Percentiles rank a stretch among this genome's conserved stretches.
Conservation (phyloP, 2,113 vertebrate species). For the Megalops atlanticus region DNA sequence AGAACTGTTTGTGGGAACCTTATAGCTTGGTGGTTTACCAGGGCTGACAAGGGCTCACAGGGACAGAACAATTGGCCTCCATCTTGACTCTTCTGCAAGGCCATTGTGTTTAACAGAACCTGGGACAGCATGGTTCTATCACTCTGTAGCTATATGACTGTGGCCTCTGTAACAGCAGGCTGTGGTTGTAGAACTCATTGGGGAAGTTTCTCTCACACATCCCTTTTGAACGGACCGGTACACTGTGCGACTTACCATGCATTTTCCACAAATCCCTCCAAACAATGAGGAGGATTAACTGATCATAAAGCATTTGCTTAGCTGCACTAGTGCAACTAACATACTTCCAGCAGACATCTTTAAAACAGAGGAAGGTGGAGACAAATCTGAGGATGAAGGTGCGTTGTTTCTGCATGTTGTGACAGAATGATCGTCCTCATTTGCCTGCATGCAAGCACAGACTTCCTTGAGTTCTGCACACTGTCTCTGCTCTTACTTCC, state of each 20-base stretch:
- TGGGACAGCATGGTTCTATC: too few relatives aligned
- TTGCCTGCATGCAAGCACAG: neutral
- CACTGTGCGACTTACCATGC: slow-evolving; percentile 57
- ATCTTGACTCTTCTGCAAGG: too few relatives aligned
- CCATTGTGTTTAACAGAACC: too few relatives aligned
- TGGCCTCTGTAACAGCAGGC: neutral
- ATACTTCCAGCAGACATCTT: slow-evolving; percentile 32
- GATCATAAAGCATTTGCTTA: slow-evolving; percentile 32
- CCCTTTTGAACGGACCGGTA: slow-evolving; percentile 61
- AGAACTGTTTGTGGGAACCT: too few relatives aligned
- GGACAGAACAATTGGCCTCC: too few relatives aligned
- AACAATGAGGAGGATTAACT: slow-evolving; percentile 53
- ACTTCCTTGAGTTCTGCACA: neutral
- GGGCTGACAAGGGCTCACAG: too few relatives aligned
- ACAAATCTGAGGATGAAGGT: neutral
- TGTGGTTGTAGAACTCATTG: slow-evolving; percentile 40
- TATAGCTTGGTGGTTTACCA: too few relatives aligned
- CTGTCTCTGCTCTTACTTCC: too few relatives aligned
- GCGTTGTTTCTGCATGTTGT: neutral
- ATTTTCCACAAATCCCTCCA: slow-evolving; percentile 63
- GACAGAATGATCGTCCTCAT: neutral
- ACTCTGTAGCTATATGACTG: too few relatives aligned
- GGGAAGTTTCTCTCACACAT: slow-evolving; percentile 61
- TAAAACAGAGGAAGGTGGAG: slow-evolving; percentile 16
- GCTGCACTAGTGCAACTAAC: slow-evolving; percentile 37